phyloP scores from a whole-genome alignment of 2,888 invertebrate species.

The Schrankia costaestrigalis region DNA sequence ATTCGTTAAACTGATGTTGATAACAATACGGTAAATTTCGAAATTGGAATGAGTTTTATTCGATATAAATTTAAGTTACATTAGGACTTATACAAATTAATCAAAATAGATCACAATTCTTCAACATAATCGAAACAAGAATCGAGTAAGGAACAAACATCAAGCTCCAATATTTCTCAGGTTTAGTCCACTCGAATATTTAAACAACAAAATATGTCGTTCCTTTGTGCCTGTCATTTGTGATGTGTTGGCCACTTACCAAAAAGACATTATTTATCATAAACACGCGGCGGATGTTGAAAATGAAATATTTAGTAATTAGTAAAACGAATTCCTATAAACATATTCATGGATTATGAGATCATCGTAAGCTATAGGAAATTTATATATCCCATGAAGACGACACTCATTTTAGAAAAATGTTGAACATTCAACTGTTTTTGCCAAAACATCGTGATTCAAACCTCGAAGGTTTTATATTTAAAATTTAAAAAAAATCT shows the following conservation, averaged over 20 bases:
- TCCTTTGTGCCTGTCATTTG: conserved; percentile 30
- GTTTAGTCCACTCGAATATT: too few relatives aligned
- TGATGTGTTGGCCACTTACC: conserved; percentile 49
- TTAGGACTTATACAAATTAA: too few relatives aligned
- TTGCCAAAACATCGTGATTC: conserved; percentile 5
- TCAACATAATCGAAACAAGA: too few relatives aligned
- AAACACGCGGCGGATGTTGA: conserved; percentile 38
- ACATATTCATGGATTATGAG: conserved; percentile 28
- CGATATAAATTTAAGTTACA: too few relatives aligned
- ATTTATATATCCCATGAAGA: conserved; percentile 18
- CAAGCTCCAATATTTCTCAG: conserved; percentile 31
- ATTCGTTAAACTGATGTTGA: too few relatives aligned
- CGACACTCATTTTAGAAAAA: conserved; percentile 17
- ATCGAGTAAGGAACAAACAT: conserved; percentile 33
- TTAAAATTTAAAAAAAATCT: too few relatives aligned
- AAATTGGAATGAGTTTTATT: too few relatives aligned
- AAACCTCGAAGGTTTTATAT: background rate
- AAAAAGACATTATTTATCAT: conserved; percentile 38
- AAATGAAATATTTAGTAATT: conserved; percentile 46
- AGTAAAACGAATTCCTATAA: conserved; percentile 31
- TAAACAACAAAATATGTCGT: too few relatives aligned
- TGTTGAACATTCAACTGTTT: conserved; percentile 11
- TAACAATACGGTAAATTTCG: too few relatives aligned
- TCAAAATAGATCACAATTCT: too few relatives aligned
- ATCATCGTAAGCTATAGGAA: conserved; percentile 27